Base-by-base conservation (phyloP, 1,140 invertebrate genomes). In the Myzus persicae region DNA sequence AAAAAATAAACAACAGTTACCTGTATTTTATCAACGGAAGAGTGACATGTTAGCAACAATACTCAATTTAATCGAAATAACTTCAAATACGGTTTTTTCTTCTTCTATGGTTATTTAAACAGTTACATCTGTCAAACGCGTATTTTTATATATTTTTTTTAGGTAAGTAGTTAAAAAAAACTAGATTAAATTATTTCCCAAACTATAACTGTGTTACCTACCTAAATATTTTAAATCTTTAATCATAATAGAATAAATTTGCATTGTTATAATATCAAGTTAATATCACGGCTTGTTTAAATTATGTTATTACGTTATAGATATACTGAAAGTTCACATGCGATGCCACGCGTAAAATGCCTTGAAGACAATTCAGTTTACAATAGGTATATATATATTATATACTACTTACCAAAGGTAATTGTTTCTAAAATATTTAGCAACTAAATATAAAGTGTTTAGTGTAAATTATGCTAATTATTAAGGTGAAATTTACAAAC, bases 21-120 rank as follows among this genome's bases (percentile, higher is more conserved):
- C 59, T 76, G 36, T 76, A 76, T 76, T 76, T 76, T 76, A n/a
- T 76, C 59, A 76, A n/a, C 59, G 59, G 31, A 76, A 76, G 59
- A 76, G n/a, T 76, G 59, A 76, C 59, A 76, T 76, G 59, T n/a
- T 76, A 76, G 59, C 59, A 67, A 76, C 59, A 76, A 76, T 76
- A 76, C 59, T 76, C 59, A n/a, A 76, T 76, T 76, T 76, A 76
- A 76, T 76, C 31, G 59, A 76, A 76, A 76, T 76, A 76, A 76
- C n/a, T 76, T 76, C 59, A 76, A 76, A n/a, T 76, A 76, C 59
- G 14, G n/a, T n/a, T 76, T 76, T 76, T 76, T 51, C 22, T 76
- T 76, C 59, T 76, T 76, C 5, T 18, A 67, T 67, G 31, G 31
- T 76, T 76, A 76, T 76, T 76, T n/a, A 76, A 76, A 76, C 59